Evolutionary conservation across 2,888 invertebrate species (phyloP).

Genomic region (Melanargia galathea): DNA sequence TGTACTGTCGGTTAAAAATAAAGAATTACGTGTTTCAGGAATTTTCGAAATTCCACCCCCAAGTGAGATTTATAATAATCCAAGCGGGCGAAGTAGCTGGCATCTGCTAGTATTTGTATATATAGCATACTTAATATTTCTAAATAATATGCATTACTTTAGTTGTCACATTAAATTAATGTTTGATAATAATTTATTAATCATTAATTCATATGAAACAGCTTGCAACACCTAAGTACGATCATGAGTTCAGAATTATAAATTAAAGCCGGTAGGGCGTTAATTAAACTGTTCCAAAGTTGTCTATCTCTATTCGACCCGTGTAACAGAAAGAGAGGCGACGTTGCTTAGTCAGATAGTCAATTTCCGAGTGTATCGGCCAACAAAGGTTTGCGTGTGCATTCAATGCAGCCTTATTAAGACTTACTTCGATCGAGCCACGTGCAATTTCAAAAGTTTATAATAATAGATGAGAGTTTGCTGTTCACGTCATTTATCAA

Average conservation of each 20-base stretch:
- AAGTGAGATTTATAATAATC: no score
- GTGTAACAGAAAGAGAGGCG: constrained; percentile 23
- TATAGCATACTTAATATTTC: neutral
- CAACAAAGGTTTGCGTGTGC: constrained; percentile 41
- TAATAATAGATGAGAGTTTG: neutral
- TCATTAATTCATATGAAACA: neutral
- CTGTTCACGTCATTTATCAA: neutral
- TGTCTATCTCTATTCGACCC: constrained; percentile 37
- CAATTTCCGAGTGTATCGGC: constrained; percentile 32
- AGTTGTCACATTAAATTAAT: neutral
- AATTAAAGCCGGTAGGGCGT: constrained; percentile 1
- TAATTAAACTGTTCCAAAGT: constrained; percentile 42
- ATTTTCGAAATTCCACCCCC: no score
- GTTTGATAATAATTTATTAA: neutral
- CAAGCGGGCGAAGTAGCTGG: no score
- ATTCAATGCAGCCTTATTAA: constrained; percentile 56
- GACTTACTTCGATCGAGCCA: constrained; percentile 38
- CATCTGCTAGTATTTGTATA: no score
- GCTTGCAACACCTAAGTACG: neutral
- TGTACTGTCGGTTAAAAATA: no score
- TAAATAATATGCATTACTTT: neutral
- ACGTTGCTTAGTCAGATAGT: constrained; percentile 21
- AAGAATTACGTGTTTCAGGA: no score
- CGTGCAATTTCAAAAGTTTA: constrained; percentile 27
- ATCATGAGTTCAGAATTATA: neutral